Conservation (phyloP, 2,888 invertebrate species). For the Ornithoptera priamus region DNA sequence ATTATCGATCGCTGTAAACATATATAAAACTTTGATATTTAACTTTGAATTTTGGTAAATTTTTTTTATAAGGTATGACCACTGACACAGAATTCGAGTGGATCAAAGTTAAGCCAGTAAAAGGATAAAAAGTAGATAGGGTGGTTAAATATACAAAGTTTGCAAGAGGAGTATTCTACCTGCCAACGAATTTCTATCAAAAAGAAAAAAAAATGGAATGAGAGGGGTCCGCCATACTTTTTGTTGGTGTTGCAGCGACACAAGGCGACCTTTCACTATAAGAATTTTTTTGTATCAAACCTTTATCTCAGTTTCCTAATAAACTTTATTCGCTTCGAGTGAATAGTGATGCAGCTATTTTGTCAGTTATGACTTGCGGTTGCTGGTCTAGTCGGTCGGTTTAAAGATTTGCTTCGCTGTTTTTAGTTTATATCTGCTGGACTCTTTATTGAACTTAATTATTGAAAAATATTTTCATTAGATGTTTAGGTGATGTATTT, state of each 20-base stretch:
- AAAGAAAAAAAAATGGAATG: slow-evolving; percentile 63
- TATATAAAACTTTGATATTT: not conserved
- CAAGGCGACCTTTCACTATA: slow-evolving; percentile 70
- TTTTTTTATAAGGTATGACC: not conserved
- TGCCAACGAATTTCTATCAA: slow-evolving; percentile 67
- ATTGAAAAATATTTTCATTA: not conserved
- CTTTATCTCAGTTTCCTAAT: slow-evolving; percentile 72
- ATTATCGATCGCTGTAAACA: not conserved
- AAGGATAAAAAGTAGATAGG: slow-evolving; percentile 36
- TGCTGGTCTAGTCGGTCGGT: slow-evolving; percentile 23
- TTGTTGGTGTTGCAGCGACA: slow-evolving; percentile 66
- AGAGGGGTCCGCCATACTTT: slow-evolving; percentile 70
- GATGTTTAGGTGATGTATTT: too few species aligned
- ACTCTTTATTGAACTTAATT: not conserved
- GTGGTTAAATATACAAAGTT: slow-evolving; percentile 53
- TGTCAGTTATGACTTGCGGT: slow-evolving; percentile 38
- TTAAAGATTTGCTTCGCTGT: slow-evolving; percentile 21
- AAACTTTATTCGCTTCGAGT: slow-evolving; percentile 71
- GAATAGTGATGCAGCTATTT: slow-evolving; percentile 42
- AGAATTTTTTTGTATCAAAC: slow-evolving; percentile 67
- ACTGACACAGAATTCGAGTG: slow-evolving; percentile 20
- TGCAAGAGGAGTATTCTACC: slow-evolving; percentile 68
- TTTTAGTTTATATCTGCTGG: slow-evolving; percentile 4
- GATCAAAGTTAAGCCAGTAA: slow-evolving; percentile 34
- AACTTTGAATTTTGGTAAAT: not conserved